Conservation (phyloP, 2,797 vertebrate species). For the Mionectes olivaceus region DNA sequence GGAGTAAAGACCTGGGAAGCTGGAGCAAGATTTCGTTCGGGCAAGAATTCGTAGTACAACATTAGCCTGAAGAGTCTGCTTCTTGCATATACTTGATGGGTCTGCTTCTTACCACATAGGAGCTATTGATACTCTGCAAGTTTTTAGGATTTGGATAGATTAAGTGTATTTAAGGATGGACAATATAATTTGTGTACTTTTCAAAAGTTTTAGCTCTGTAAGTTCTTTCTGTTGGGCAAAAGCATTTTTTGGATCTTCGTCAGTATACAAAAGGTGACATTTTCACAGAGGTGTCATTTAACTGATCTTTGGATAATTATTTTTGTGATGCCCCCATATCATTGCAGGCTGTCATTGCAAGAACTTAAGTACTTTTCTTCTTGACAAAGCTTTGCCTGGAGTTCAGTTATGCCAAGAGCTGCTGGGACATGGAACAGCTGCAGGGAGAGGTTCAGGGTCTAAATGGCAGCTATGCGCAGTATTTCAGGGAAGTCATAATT, state of each 20-base stretch:
- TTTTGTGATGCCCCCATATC: neutral
- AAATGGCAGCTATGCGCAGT: neutral
- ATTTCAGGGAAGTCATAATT: conserved; percentile 52
- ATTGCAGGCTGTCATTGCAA: neutral
- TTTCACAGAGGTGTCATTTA: neutral
- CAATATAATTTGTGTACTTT: neutral
- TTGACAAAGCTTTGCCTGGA: neutral
- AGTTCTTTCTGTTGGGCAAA: neutral
- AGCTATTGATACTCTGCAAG: neutral
- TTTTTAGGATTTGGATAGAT: neutral
- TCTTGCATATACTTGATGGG: neutral
- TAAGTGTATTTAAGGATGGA: neutral
- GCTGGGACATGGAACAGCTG: neutral
- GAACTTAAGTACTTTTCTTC: neutral
- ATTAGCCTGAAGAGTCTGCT: neutral
- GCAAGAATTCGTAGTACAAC: neutral
- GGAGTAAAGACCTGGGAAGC: neutral
- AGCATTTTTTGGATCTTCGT: neutral
- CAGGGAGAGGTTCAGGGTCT: neutral
- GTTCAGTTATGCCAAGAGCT: neutral
- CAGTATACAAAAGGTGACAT: neutral
- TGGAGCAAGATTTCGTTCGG: neutral
- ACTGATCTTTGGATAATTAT: neutral
- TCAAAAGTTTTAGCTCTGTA: neutral
- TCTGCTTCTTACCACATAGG: neutral